These are phyloP conservation scores for Papilio glaucus DNA, from an alignment of 1,140 invertebrate species.

Conservation along the genomic window DNA sequence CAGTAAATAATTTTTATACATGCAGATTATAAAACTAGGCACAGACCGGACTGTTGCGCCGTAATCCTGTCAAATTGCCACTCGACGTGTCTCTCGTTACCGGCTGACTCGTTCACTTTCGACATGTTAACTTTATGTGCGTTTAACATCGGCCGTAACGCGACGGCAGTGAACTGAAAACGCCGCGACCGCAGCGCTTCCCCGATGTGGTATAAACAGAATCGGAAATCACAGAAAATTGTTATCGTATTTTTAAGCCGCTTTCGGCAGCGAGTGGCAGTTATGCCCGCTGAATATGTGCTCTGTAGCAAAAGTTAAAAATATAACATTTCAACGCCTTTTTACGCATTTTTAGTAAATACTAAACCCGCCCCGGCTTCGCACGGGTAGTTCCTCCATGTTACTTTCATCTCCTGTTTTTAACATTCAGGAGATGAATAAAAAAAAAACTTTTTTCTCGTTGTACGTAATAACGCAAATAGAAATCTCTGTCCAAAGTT, in stretches of 20 bases:
- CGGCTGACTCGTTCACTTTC: background rate
- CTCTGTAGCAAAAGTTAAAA: no score
- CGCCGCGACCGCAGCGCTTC: background rate
- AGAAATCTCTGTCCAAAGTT: no score
- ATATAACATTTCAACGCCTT: no score
- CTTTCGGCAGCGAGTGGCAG: background rate
- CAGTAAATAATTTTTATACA: no score
- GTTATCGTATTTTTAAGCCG: conserved; percentile 26
- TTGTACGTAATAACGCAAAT: no score
- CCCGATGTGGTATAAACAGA: background rate
- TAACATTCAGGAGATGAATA: no score
- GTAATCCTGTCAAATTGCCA: conserved; percentile 61
- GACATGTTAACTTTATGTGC: background rate
- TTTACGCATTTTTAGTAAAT: no score
- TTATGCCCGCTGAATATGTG: background rate
- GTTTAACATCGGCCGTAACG: background rate
- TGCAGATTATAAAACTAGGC: background rate
- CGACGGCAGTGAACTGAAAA: background rate
- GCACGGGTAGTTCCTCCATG: no score
- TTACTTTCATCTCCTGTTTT: no score
- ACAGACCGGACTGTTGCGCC: background rate
- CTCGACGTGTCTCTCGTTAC: conserved; percentile 44
- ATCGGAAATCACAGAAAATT: conserved; percentile 4
- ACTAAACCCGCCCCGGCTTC: no score
- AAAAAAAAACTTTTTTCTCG: no score